Evolutionary conservation across 1,140 invertebrate genomes (phyloP).

Genomic region (Thaumatotibia leucotreta): DNA sequence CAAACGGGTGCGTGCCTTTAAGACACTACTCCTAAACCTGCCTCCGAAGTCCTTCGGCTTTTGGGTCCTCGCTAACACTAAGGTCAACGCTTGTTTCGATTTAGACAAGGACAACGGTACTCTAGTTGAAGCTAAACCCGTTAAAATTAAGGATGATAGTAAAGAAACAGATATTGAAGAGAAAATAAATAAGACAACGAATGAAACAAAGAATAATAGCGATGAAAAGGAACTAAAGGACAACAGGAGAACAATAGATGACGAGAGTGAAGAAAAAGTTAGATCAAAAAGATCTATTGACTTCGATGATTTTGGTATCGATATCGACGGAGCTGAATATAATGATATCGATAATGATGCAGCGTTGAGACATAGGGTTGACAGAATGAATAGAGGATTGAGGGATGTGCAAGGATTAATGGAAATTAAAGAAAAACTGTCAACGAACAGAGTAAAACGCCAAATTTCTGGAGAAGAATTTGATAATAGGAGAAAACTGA

Average conservation of each 20-base stretch:
- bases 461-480: conserved; percentile 16
- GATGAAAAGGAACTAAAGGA: conserved; percentile 16
- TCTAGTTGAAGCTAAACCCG: conserved; percentile 20
- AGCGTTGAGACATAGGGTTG: conserved; percentile 29
- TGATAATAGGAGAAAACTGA: background rate
- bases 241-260: too few species aligned
- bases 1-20: conserved; percentile 55
- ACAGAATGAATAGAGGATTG: conserved; percentile 37
- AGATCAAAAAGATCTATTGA: background rate
- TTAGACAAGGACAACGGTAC: conserved; percentile 22
- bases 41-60: conserved; percentile 78
- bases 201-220: background rate
- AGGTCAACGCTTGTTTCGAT: conserved; percentile 65
- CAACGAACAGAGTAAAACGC: conserved; percentile 19
- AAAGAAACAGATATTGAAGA: background rate
- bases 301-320: background rate
- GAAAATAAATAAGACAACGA: background rate
- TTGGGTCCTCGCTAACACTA: conserved; percentile 77
- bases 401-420: conserved; percentile 21
- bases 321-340: background rate
- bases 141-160: conserved; percentile 16
- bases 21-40: conserved; percentile 68
- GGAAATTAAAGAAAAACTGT: conserved; percentile 16
- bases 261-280: background rate
- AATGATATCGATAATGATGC: conserved; percentile 16